Evolutionary conservation across 1,140 invertebrate genomes (phyloP).

Genomic region (Scaptodrosophila lebanonensis): DNA sequence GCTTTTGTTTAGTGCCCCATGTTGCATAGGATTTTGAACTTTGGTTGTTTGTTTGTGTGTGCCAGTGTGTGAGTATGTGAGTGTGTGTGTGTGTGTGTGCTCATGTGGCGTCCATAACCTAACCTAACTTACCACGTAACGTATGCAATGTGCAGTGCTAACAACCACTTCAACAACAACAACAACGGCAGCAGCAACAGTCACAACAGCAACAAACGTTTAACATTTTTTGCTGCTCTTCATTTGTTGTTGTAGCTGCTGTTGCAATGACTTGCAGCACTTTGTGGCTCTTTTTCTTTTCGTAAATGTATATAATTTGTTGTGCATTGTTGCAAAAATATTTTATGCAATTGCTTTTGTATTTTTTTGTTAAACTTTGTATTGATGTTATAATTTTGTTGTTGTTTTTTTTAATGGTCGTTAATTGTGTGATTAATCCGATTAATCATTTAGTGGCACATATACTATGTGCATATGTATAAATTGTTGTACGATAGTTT

Average conservation of each 20-base stretch:
- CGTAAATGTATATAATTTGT: slow-evolving; percentile 19
- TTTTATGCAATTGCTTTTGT: slow-evolving; percentile 19
- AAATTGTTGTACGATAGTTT: background rate
- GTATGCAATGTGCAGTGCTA: slow-evolving; percentile 1
- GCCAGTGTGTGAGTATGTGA: background rate
- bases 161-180: too few species aligned
- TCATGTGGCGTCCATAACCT: slow-evolving; percentile 71
- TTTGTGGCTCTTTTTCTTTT: slow-evolving; percentile 1
- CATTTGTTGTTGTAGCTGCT: too few species aligned
- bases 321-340: slow-evolving; percentile 26
- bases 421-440: slow-evolving; percentile 52
- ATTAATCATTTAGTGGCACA: slow-evolving; percentile 27
- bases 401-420: slow-evolving; percentile 17
- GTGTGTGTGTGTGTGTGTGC: slow-evolving; percentile 6
- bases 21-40: slow-evolving; percentile 76
- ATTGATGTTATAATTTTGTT: background rate
- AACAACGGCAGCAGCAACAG: background rate
- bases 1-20: slow-evolving; percentile 64
- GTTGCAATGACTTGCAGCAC: background rate
- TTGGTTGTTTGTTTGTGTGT: slow-evolving; percentile 28
- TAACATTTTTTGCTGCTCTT: background rate
- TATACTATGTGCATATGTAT: background rate
- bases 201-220: background rate
- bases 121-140: slow-evolving; percentile 50
- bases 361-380: background rate